Conservation (phyloP, 2,888 invertebrate species). For the Orchesella flavescens region DNA sequence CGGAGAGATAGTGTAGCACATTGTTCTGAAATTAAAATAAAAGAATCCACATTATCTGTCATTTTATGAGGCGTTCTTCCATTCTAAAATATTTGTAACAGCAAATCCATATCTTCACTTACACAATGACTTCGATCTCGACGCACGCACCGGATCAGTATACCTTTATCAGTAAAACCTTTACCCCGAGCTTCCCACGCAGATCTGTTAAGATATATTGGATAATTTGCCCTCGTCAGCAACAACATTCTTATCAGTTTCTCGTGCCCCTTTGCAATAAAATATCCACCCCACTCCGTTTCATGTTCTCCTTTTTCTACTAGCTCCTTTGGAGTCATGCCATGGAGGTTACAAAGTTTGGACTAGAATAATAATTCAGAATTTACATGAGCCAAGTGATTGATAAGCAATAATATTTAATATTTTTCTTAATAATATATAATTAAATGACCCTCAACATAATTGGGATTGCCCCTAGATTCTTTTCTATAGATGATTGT, state of each 20-base stretch:
- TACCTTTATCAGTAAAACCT: slow-evolving; percentile 90
- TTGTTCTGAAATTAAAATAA: slow-evolving; percentile 82
- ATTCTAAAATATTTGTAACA: too few species aligned
- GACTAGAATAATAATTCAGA: too few species aligned
- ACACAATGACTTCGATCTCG: slow-evolving; percentile 87
- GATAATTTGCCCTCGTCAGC: slow-evolving; percentile 87
- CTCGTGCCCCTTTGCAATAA: slow-evolving; percentile 95
- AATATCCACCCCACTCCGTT: slow-evolving; percentile 98
- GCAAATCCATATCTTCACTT: slow-evolving; percentile 59
- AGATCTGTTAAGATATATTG: slow-evolving; percentile 85
- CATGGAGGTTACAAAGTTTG: slow-evolving; percentile 86
- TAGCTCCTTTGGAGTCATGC: slow-evolving; percentile 84
- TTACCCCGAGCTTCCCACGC: slow-evolving; percentile 89
- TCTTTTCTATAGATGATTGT: slow-evolving; percentile 80
- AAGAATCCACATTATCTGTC: too few species aligned
- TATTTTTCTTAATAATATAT: too few species aligned
- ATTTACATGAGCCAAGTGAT: too few species aligned
- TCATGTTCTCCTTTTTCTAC: slow-evolving; percentile 90
- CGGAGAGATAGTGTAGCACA: slow-evolving; percentile 92
- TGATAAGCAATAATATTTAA: too few species aligned
- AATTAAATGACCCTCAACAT: slow-evolving; percentile 94
- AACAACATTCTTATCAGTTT: slow-evolving; percentile 89
- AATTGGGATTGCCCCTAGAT: slow-evolving; percentile 89
- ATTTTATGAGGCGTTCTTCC: too few species aligned
- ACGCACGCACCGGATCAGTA: slow-evolving; percentile 86